phyloP scores from a whole-genome alignment of 2,113 vertebrate species.

The Psilopsiagon aurifrons region DNA sequence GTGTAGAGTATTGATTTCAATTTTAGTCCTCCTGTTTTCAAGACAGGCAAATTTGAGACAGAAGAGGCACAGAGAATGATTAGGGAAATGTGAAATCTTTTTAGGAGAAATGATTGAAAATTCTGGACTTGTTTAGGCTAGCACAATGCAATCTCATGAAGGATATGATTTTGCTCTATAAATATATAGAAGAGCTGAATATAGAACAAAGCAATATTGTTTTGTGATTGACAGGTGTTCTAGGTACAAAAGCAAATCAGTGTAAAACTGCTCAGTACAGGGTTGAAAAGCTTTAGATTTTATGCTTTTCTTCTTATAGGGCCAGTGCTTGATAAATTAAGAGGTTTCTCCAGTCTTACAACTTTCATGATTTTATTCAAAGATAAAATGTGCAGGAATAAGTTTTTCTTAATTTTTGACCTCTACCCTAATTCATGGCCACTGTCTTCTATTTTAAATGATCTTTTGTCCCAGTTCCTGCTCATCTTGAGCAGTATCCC shows the following conservation, averaged over 20 bases:
- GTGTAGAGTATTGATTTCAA: background rate
- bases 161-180: background rate
- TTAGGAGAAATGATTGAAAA: background rate
- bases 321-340: background rate
- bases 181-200: slow-evolving; percentile 8
- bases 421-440: background rate
- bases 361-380: background rate
- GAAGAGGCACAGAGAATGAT: background rate
- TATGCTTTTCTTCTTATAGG: background rate
- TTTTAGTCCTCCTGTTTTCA: background rate
- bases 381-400: background rate
- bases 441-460: background rate
- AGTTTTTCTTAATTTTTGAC: background rate
- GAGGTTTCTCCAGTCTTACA: background rate
- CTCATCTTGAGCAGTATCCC: background rate
- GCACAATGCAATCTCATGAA: background rate
- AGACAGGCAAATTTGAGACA: background rate
- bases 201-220: slow-evolving; percentile 9
- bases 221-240: background rate
- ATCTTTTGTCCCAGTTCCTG: background rate
- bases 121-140: background rate
- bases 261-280: background rate
- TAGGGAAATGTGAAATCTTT: background rate
- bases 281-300: background rate
- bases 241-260: background rate